Base-by-base conservation (phyloP, 2,888 invertebrate genomes). In the Petrophora chlorosata region DNA sequence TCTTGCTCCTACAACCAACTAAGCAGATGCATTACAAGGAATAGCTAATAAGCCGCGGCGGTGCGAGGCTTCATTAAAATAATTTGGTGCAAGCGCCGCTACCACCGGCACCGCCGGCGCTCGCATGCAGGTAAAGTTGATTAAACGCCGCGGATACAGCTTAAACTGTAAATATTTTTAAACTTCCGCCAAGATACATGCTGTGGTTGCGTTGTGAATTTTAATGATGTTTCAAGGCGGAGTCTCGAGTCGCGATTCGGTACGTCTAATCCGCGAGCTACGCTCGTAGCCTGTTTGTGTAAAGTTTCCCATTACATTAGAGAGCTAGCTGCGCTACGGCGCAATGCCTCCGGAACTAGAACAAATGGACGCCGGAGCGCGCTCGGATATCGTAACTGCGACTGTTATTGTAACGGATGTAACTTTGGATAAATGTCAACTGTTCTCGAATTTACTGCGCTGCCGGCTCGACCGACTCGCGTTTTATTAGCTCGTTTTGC, bases 401-500 rank as follows among this genome's bases (percentile, higher is more conserved):
- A 79, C 80, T 82, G 84, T 85, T 88, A 88, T 86, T 85, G 85
- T 85, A 82, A 84, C 82, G 85, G 82, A 88, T 86, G 87, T 85
- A 82, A 85, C 85, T 88, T 85, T 82, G 87, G 84, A 88, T 89
- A 88, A 88, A 86, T 79, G 88, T 89, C 88, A 82, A 85, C 83
- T 81, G 80, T 78, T 77, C 80, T 76, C 75, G 76, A 85, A 88
- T 88, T 86, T 86, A 88, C 71, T 80, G 81, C 81, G 73, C 70
- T 65, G 67, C 71, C 72, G 72, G 65, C 64, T 70, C 78, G 74
- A 72, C 70, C 78, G 75, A 76, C 67, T 76, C 70, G 76, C 77
- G 74, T 80, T 85, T 82, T 87, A 86, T 87, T 87, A 85, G 85
- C 79, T 79, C 81, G 79, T 78, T 82, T 79, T 82, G 85, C 82